Conservation (phyloP, 2,113 vertebrate genomes). For the Picathartes gymnocephalus region DNA sequence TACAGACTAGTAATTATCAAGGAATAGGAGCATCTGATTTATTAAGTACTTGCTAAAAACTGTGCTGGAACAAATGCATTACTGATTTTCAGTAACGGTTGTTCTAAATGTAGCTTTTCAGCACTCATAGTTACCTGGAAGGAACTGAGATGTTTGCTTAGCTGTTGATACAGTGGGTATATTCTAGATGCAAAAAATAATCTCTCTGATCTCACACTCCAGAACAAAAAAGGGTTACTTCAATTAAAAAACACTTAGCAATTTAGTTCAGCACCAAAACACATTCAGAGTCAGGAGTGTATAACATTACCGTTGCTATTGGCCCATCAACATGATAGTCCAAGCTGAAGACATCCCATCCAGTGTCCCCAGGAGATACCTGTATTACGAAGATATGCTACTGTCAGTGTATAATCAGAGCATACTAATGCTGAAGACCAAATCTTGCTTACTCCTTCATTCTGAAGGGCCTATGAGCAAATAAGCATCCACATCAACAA, state of each 20-base stretch:
- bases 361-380: conserved; percentile 98
- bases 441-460: not conserved
- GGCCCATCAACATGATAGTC: conserved; percentile 98
- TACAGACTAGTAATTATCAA: conserved; percentile 31
- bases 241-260: not conserved
- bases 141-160: not conserved
- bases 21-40: conserved; percentile 37
- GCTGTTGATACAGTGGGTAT: not conserved
- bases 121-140: conserved; percentile 2
- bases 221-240: not conserved
- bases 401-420: not conserved
- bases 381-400: conserved; percentile 2
- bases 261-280: not conserved
- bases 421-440: not conserved
- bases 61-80: conserved; percentile 44
- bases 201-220: not conserved
- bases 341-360: conserved; percentile 98
- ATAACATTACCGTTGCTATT: conserved; percentile 88
- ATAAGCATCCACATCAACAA: not conserved
- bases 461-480: not conserved
- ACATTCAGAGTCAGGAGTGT: not conserved
- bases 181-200: not conserved
- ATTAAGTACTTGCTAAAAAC: conserved; percentile 59
- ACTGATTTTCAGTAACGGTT: conserved; percentile 40
- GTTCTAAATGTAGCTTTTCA: conserved; percentile 46